Base-by-base conservation (phyloP, 2,797 vertebrate genomes). In the Lepus townsendii region DNA sequence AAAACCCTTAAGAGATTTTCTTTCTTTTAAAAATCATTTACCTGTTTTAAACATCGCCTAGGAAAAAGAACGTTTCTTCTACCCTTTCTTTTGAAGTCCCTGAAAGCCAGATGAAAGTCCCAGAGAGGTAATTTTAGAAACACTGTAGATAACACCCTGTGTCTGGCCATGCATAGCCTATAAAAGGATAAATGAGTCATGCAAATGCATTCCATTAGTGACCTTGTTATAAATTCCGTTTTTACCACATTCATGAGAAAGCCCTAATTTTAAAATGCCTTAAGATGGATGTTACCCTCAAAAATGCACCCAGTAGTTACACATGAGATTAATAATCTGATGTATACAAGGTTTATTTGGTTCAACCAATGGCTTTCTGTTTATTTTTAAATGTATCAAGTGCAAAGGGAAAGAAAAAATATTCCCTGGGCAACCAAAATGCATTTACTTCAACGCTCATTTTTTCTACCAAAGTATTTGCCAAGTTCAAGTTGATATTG, bases 141-240 rank as follows among this genome's bases (percentile, higher is more conserved):
- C 38, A 80, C 1, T 27, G 27, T 76, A 75, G 87, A 80, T 95
- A 93, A 97, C 50, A 85, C 68, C 30, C 16, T 77, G 50, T 52
- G 65, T 95, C 79, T 96, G 32, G 93, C 42, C 93, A 94, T 84
- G 38, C 19, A 62, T 92, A 60, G 17, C 79, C 75, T 91, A 95
- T 88, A 83, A 97, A 97, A 97, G 76, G 32, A 87, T 83, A 72
- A 77, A 88, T 84, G 60, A 97, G 71, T 92, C 89, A 82, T 94
- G 69, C 77, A 94, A 95, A 92, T 52, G 32, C 76, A 95, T 97
- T 97, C 73, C 88, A 96, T 97, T 96, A 52, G 69, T 65, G 96
- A 88, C 83, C 27, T 88, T 87, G 52, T 95, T 88, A 92, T 88
- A 96, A 97, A 96, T 80, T 93, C 47, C 86, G 24, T 95, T 97